Percentiles rank a stretch among this genome's conserved stretches.
These are phyloP conservation scores for Phyllotreta cruciferae DNA, from an alignment of 2,888 invertebrate genomes.

Conservation along the genomic window DNA sequence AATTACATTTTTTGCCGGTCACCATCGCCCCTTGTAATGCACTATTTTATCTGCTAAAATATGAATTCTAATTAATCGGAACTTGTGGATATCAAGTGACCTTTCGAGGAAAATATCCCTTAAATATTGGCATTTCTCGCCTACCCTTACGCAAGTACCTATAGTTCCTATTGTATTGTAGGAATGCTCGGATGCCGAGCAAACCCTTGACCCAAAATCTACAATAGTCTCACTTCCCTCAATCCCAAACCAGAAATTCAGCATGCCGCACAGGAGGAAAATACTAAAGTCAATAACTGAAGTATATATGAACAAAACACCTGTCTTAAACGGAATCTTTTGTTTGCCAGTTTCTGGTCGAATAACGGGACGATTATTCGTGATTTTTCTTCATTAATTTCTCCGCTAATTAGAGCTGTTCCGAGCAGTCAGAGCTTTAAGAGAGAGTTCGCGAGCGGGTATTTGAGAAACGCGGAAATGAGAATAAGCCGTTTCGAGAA, in stretches of 20 bases:
- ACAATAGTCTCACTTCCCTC: neutral
- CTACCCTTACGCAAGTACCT: too few species aligned
- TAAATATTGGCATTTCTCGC: too few species aligned
- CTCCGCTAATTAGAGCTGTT: slow-evolving; percentile 4
- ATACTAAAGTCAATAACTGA: slow-evolving; percentile 10
- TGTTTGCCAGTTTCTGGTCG: neutral
- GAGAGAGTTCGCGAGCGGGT: too few species aligned
- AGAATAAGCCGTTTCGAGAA: slow-evolving; percentile 4
- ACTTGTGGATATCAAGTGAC: too few species aligned
- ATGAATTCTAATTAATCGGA: too few species aligned
- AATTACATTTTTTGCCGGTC: too few species aligned
- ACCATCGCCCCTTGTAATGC: too few species aligned
- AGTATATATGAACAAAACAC: slow-evolving; percentile 16
- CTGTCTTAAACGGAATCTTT: slow-evolving; percentile 13
- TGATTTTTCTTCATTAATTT: slow-evolving; percentile 10
- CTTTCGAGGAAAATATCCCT: too few species aligned
- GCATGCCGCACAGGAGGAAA: neutral
- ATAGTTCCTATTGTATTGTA: too few species aligned
- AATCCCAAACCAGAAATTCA: neutral
- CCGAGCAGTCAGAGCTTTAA: too few species aligned
- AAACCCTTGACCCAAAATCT: slow-evolving; percentile 3
- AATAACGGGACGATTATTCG: slow-evolving; percentile 12
- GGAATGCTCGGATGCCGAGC: too few species aligned
- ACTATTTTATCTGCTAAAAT: too few species aligned
- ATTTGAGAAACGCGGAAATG: neutral